phyloP scores from a whole-genome alignment of 2,113 vertebrate species.

The Poeciliopsis prolifica region DNA sequence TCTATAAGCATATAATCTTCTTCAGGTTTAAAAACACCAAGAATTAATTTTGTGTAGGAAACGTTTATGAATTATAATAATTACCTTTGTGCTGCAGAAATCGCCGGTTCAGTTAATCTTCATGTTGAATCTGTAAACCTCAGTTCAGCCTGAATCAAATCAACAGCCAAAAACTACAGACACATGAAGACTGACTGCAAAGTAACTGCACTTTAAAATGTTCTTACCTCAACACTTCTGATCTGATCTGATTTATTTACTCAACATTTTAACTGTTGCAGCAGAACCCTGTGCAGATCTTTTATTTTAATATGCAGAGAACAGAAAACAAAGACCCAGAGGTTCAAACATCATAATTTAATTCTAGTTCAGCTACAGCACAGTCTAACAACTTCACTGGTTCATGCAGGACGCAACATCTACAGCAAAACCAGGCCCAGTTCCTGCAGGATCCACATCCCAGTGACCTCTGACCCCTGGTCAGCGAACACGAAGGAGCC shows the following conservation, averaged over 20 bases:
- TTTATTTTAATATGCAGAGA: background rate
- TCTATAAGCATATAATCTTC: too few relatives aligned
- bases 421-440: constrained; percentile 75
- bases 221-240: too few relatives aligned
- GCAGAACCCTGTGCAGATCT: background rate
- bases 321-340: background rate
- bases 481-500: background rate
- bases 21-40: background rate
- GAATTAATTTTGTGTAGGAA: background rate
- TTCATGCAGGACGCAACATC: constrained; percentile 92
- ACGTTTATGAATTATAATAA: background rate
- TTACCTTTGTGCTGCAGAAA: background rate
- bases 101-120: background rate
- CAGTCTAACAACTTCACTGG: constrained; percentile 84
- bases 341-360: constrained; percentile 80
- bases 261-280: too few relatives aligned
- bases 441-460: background rate
- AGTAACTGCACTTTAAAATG: too few relatives aligned
- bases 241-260: too few relatives aligned
- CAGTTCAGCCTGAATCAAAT: too few relatives aligned
- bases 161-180: too few relatives aligned
- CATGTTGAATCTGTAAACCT: background rate
- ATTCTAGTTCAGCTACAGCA: constrained; percentile 90
- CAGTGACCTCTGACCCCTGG: background rate
- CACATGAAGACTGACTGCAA: too few relatives aligned